These are phyloP conservation scores for Trematomus bernacchii DNA, from an alignment of 2,797 vertebrate species.

Conservation along the genomic window DNA sequence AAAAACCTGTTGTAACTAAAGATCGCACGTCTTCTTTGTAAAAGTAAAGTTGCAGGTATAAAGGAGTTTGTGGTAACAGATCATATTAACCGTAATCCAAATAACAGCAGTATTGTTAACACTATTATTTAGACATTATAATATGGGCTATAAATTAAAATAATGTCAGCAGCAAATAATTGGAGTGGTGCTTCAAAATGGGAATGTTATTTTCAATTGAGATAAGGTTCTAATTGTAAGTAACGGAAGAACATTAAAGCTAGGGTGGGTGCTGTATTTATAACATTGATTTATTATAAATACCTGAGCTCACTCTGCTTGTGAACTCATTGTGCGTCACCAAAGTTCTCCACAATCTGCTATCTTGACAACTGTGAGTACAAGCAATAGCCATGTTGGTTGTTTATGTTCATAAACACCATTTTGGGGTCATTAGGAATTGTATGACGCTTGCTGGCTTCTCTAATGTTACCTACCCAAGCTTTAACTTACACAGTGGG, in stretches of 20 bases:
- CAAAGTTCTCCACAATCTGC: too few relatives aligned
- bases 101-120: background rate
- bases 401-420: too few relatives aligned
- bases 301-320: too few relatives aligned
- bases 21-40: conserved; percentile 4
- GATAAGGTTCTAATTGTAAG: conserved; percentile 14
- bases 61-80: background rate
- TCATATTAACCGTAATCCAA: background rate
- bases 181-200: conserved; percentile 22
- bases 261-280: background rate
- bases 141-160: conserved; percentile 7
- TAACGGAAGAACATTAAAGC: conserved; percentile 2
- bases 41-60: conserved; percentile 1
- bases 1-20: conserved; percentile 10
- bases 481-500: background rate
- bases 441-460: too few relatives aligned
- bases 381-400: too few relatives aligned
- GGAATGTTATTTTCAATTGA: conserved; percentile 13
- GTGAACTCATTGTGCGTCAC: too few relatives aligned
- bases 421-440: too few relatives aligned
- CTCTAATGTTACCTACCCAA: too few relatives aligned
- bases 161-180: conserved; percentile 21
- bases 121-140: background rate
- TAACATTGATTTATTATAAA: too few relatives aligned
- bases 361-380: too few relatives aligned